A percentile compares a stretch with the other conserved stretches of the same genome.
phyloP scores from a whole-genome alignment of 2,113 vertebrate species.

The Brachionichthys hirsutus region DNA sequence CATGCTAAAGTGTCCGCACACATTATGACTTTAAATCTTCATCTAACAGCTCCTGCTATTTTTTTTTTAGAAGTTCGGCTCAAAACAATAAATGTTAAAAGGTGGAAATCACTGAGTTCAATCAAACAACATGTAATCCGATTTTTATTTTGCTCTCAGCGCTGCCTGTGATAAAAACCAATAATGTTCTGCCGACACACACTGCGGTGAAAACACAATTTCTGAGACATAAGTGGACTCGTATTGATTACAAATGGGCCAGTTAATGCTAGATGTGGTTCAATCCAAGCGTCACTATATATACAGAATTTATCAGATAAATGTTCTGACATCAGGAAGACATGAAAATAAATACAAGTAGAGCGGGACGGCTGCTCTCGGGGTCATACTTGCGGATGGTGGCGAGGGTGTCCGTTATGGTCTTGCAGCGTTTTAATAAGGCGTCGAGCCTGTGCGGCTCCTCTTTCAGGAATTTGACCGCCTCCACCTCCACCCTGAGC shows the following conservation, averaged over 20 bases:
- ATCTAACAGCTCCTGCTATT: neutral
- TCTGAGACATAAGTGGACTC: slow-evolving; percentile 23
- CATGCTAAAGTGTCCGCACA: neutral
- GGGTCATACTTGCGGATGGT: slow-evolving; percentile 75
- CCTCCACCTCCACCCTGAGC: slow-evolving; percentile 95
- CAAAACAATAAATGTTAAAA: slow-evolving; percentile 18
- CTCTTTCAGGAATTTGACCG: slow-evolving; percentile 98
- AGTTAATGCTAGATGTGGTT: slow-evolving; percentile 7
- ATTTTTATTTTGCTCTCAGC: slow-evolving; percentile 3
- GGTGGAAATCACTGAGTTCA: neutral
- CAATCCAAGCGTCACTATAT: neutral
- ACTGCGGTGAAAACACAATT: slow-evolving; percentile 9
- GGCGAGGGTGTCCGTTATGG: slow-evolving; percentile 84
- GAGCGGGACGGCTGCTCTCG: no score
- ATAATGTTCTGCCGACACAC: slow-evolving; percentile 28
- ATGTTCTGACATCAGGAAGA: neutral
- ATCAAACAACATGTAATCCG: neutral
- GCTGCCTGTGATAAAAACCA: slow-evolving; percentile 21
- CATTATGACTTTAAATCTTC: slow-evolving; percentile 8
- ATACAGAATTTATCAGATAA: slow-evolving; percentile 2
- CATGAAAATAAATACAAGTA: no score
- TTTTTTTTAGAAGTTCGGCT: slow-evolving; percentile 11
- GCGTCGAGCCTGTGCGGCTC: slow-evolving; percentile 94
- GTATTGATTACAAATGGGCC: slow-evolving; percentile 15
- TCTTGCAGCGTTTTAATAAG: slow-evolving; percentile 93